A percentile compares a stretch with the other conserved stretches of the same genome.
These are phyloP conservation scores for Heterohyrax brucei DNA, from an alignment of 2,797 vertebrate genomes.

Conservation along the genomic window DNA sequence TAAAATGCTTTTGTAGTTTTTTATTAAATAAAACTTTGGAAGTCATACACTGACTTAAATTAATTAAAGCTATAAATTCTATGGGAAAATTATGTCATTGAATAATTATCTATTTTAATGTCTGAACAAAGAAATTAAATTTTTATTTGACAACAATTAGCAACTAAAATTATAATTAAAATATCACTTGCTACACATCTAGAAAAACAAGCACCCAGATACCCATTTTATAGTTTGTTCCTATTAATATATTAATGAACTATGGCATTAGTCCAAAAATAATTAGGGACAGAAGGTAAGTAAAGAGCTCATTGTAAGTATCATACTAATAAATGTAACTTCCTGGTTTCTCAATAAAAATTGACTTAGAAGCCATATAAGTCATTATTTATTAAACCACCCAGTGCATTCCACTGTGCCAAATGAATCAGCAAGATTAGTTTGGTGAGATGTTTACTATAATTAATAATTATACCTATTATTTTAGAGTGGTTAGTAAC, in stretches of 20 bases:
- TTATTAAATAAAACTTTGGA: slow-evolving; percentile 49
- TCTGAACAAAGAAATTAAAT: slow-evolving; percentile 76
- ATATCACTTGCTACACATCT: slow-evolving; percentile 31
- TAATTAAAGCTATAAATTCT: slow-evolving; percentile 12
- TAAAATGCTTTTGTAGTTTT: neutral
- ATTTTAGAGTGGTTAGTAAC: neutral
- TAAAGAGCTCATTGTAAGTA: slow-evolving; percentile 72
- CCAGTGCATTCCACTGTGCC: slow-evolving; percentile 60
- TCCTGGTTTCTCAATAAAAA: slow-evolving; percentile 71
- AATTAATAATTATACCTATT: neutral
- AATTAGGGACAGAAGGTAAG: slow-evolving; percentile 52
- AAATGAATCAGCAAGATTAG: slow-evolving; percentile 71
- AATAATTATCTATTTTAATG: slow-evolving; percentile 72
- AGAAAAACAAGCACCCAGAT: slow-evolving; percentile 59
- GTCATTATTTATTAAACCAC: slow-evolving; percentile 79
- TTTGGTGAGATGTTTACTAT: slow-evolving; percentile 42
- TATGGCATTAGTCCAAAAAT: slow-evolving; percentile 71
- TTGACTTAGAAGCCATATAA: slow-evolving; percentile 62
- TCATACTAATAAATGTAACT: slow-evolving; percentile 69
- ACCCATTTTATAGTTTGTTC: slow-evolving; percentile 63
- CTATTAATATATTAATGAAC: slow-evolving; percentile 75
- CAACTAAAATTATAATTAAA: slow-evolving; percentile 61
- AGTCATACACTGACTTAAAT: slow-evolving; percentile 1
- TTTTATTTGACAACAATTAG: slow-evolving; percentile 74
- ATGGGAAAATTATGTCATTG: slow-evolving; percentile 40